Conservation (phyloP, 23 tunicate species). For the Phallusia fumigata region DNA sequence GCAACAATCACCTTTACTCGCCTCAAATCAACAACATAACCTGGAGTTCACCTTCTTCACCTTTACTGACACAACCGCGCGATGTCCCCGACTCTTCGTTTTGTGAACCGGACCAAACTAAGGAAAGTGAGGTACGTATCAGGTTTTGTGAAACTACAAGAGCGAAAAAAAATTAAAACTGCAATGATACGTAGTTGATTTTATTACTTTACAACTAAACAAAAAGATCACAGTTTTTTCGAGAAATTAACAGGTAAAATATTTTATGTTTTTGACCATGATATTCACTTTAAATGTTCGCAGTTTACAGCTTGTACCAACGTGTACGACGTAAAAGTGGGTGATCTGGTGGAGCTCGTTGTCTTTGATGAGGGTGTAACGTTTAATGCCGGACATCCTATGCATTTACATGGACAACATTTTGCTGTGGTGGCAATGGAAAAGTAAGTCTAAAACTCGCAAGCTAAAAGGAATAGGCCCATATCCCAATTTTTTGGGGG, state of each 20-base stretch:
- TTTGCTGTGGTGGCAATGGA: constrained; percentile 93
- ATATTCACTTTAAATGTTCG: background rate
- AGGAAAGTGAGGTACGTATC: background rate
- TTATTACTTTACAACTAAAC: too few relatives aligned
- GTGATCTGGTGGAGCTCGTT: constrained; percentile 70
- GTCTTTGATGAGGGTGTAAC: constrained; percentile 84
- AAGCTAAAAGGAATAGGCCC: too few relatives aligned
- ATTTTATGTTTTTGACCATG: too few relatives aligned
- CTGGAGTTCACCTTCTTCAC: constrained; percentile 40
- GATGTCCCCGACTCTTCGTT: constrained; percentile 23
- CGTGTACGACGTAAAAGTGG: constrained; percentile 41
- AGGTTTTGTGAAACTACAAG: too few relatives aligned
- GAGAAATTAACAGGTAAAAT: too few relatives aligned
- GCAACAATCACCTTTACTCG: constrained; percentile 65
- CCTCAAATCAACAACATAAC: constrained; percentile 88
- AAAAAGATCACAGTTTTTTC: too few relatives aligned
- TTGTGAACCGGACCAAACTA: constrained; percentile 24
- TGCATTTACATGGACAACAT: constrained; percentile 96
- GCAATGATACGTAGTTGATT: too few relatives aligned
- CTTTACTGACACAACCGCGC: constrained; percentile 58
- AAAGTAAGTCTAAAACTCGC: constrained; percentile 63
- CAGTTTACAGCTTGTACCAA: constrained; percentile 23
- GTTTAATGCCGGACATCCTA: constrained; percentile 90
- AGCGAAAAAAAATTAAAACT: too few relatives aligned
- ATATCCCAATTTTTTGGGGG: too few relatives aligned